Percentiles rank a stretch among this genome's conserved stretches.
phyloP scores from a whole-genome alignment of 1,140 invertebrate species.

The Pseudomyrmex dendroicus region DNA sequence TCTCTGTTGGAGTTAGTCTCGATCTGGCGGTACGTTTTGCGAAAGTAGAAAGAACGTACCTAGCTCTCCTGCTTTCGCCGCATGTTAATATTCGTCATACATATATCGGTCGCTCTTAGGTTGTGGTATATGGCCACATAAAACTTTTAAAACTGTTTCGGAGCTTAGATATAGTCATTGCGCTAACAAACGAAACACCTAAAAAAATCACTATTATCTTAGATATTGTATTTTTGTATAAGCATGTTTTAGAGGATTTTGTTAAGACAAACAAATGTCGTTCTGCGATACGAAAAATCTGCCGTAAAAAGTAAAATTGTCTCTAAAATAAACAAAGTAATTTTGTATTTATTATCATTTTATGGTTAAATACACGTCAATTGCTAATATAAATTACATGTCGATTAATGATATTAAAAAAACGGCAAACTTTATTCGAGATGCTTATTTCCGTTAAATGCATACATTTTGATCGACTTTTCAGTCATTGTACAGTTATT shows the following conservation, averaged over 20 bases:
- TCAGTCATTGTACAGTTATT: constrained; percentile 65
- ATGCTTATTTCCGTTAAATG: constrained; percentile 46
- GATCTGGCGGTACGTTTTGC: constrained; percentile 61
- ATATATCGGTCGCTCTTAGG: constrained; percentile 42
- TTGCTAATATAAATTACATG: neutral
- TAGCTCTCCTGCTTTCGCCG: constrained; percentile 54
- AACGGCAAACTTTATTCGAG: constrained; percentile 43
- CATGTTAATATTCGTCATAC: constrained; percentile 46
- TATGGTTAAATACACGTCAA: constrained; percentile 59
- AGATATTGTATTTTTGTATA: constrained; percentile 75
- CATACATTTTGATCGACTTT: constrained; percentile 58
- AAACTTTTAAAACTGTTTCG: constrained; percentile 74
- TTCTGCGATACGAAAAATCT: constrained; percentile 40
- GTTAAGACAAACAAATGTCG: constrained; percentile 66
- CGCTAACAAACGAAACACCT: constrained; percentile 65
- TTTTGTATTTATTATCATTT: constrained; percentile 75
- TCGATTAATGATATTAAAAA: constrained; percentile 64
- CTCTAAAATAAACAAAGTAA: constrained; percentile 50
- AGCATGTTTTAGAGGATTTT: constrained; percentile 67
- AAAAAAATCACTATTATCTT: constrained; percentile 60
- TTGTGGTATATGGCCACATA: constrained; percentile 52
- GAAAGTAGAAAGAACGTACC: constrained; percentile 43
- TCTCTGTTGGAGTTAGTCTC: constrained; percentile 62
- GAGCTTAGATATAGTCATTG: constrained; percentile 69
- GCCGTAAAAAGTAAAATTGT: constrained; percentile 67